Evolutionary conservation across 2,888 invertebrate species (phyloP), one percentile per base, ranked within the genome.

Genomic region (Epistrophella euchroma): DNA sequence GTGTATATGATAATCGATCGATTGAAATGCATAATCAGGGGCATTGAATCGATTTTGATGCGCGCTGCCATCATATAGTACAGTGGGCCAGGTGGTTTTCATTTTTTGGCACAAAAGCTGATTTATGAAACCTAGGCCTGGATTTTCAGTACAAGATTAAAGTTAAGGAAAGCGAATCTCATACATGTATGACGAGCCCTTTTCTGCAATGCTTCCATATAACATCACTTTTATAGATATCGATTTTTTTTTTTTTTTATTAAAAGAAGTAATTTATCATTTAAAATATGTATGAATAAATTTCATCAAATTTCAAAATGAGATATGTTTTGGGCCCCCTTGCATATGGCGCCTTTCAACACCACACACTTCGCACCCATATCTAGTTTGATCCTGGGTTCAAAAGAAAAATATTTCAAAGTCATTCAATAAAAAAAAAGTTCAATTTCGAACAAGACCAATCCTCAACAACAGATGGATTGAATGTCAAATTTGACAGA

Each of bases 401-500:
- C 17, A 10, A n/a, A 37, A 17, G 13, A 15, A 37, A 17, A 22
- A 50, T 43, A 55, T 62, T 62, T 52, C 70, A 43, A 70, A 78
- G 73, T 60, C 40, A 64, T 25, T 72, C 58, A 50, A 17, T 32
- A 56, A 56, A 17, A 56, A 56, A 17, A 22, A 17, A 19, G 15
- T 22, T 60, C 11, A 32, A 64, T 15, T 58, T 32, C 37, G 10
- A 71, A 56, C 56, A 43, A 73, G 70, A 73, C 76, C 76, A 73
- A 62, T 68, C 85, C 81, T 81, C 60, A 4, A 11, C 47, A 70
- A 55, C 35, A 45, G 56, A 66, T 43, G 32, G 45, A 79, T 76
- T 76, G 75, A 85, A 80, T 85, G 84, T 85, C 84, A 85, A 76
- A 80, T 76, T 80, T 85, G 84, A 75, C 79, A 74, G 43, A 37